These are phyloP conservation scores for Actenoides hombroni DNA, from an alignment of 2,113 vertebrate genomes.

Conservation along the genomic window DNA sequence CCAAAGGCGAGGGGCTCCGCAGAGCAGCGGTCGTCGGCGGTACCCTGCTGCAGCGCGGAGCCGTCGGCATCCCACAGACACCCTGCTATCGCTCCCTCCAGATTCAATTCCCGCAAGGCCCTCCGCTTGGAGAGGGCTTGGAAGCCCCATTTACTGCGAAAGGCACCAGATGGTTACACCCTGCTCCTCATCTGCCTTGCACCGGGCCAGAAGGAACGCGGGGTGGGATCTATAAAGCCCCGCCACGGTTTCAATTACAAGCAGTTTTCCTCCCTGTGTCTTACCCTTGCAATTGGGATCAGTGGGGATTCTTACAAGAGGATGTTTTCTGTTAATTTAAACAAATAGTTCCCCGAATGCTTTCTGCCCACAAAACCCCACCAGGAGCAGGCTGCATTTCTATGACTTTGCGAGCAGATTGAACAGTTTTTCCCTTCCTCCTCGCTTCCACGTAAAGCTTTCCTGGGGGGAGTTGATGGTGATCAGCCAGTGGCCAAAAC, in stretches of 20 bases:
- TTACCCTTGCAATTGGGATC: not conserved
- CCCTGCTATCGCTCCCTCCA: not conserved
- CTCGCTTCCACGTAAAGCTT: not conserved
- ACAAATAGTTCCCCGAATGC: not conserved
- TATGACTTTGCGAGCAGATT: not conserved
- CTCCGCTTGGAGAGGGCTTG: not conserved
- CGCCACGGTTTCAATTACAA: not conserved
- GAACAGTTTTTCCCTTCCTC: not conserved
- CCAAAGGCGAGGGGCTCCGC: not conserved
- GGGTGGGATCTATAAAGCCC: not conserved
- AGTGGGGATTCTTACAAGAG: not conserved
- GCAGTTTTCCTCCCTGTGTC: not conserved
- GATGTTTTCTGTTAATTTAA: not conserved
- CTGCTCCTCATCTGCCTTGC: not conserved
- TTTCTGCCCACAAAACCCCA: not conserved
- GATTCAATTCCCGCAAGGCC: not conserved
- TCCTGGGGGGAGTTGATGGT: conserved; percentile 6
- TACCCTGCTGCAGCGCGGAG: not conserved
- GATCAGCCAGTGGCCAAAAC: not conserved
- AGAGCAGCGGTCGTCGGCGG: not conserved
- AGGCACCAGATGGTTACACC: conserved; percentile 27
- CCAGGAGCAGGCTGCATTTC: not conserved
- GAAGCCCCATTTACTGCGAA: not conserved
- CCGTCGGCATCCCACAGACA: not conserved
- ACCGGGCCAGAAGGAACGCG: not conserved